These are phyloP conservation scores for Eristalis intricaria DNA, from an alignment of 2,888 invertebrate genomes.

Conservation along the genomic window DNA sequence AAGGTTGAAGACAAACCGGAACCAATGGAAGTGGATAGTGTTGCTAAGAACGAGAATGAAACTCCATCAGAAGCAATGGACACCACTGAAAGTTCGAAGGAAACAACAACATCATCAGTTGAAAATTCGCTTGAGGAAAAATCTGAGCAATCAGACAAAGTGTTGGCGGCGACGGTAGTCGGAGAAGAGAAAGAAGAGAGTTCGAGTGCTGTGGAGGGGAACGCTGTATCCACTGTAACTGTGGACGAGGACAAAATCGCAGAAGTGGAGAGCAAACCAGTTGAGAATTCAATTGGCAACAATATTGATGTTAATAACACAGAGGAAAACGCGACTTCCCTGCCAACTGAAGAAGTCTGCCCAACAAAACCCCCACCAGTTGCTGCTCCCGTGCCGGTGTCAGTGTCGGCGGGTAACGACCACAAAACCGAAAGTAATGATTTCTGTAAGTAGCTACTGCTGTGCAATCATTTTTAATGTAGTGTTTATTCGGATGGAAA, in stretches of 20 bases:
- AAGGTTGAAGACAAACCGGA: slow-evolving; percentile 75
- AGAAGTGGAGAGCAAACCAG: slow-evolving; percentile 25
- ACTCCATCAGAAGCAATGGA: slow-evolving; percentile 36
- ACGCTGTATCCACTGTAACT: not conserved
- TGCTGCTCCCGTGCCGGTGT: slow-evolving; percentile 38
- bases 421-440: slow-evolving; percentile 66
- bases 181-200: slow-evolving; percentile 56
- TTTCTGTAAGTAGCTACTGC: slow-evolving; percentile 56
- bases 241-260: slow-evolving; percentile 20
- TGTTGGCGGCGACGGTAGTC: slow-evolving; percentile 19
- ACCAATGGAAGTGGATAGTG: slow-evolving; percentile 79
- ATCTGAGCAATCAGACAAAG: slow-evolving; percentile 55
- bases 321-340: slow-evolving; percentile 42
- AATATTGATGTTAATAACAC: slow-evolving; percentile 50
- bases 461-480: slow-evolving; percentile 10
- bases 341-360: slow-evolving; percentile 27
- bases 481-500: no score
- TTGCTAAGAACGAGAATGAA: slow-evolving; percentile 55
- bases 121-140: slow-evolving; percentile 45
- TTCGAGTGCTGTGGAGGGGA: slow-evolving; percentile 35
- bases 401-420: slow-evolving; percentile 55
- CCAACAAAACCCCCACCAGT: slow-evolving; percentile 37
- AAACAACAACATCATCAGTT: slow-evolving; percentile 42
- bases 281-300: slow-evolving; percentile 45
- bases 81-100: slow-evolving; percentile 28